Evolutionary conservation across 1,140 invertebrate genomes (phyloP).

Genomic region (Tetragonula clypearis): DNA sequence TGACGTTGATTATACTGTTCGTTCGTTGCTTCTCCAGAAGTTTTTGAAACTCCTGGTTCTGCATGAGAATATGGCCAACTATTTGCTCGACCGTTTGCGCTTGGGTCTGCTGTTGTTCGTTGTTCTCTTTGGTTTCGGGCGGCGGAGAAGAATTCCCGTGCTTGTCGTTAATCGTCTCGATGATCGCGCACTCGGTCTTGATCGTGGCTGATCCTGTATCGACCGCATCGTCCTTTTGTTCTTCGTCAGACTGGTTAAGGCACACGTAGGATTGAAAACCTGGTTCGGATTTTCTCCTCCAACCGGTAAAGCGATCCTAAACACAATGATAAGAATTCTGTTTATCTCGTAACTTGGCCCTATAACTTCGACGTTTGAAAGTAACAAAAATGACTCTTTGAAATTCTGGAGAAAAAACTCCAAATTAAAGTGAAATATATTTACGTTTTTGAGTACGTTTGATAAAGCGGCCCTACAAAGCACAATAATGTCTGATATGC

Average conservation of each 20-base stretch:
- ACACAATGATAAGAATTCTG: not conserved
- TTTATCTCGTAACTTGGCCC: not conserved
- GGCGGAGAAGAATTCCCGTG: slow-evolving; percentile 31
- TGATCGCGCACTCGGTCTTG: slow-evolving; percentile 41
- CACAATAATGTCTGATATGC: not conserved
- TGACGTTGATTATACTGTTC: slow-evolving; percentile 81
- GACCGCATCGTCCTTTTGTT: slow-evolving; percentile 63
- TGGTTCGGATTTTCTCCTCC: slow-evolving; percentile 89
- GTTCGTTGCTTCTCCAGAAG: slow-evolving; percentile 87
- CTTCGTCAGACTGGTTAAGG: slow-evolving; percentile 76
- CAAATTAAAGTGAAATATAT: not conserved
- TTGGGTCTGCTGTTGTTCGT: slow-evolving; percentile 60
- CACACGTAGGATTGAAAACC: slow-evolving; percentile 81
- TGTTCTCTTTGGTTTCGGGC: slow-evolving; percentile 68
- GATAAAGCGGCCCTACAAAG: slow-evolving; percentile 77
- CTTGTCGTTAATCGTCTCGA: slow-evolving; percentile 41
- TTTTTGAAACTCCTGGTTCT: slow-evolving; percentile 92
- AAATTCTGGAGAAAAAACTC: not conserved
- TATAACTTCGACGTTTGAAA: not conserved
- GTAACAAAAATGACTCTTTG: not conserved
- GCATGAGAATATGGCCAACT: slow-evolving; percentile 91
- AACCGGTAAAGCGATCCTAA: slow-evolving; percentile 82
- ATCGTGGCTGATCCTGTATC: slow-evolving; percentile 46
- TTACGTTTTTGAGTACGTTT: slow-evolving; percentile 49
- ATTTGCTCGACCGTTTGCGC: slow-evolving; percentile 88